Percentiles rank a stretch among this genome's conserved stretches.
These are phyloP conservation scores for Phyllotreta striolata DNA, from an alignment of 2,888 invertebrate genomes.

Conservation along the genomic window DNA sequence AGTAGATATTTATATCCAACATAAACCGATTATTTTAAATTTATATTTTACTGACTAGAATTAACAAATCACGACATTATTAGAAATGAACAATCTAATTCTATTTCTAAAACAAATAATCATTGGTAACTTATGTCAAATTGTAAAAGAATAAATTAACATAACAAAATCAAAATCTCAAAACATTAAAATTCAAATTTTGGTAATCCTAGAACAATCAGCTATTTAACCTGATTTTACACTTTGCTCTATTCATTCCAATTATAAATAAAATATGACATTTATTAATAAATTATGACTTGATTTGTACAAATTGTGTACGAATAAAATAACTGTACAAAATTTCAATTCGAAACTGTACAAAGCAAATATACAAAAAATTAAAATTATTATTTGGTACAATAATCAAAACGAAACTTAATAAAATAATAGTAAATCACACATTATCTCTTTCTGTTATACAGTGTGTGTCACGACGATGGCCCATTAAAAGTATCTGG, in stretches of 20 bases:
- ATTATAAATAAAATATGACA: constrained; percentile 20
- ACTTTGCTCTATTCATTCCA: background rate
- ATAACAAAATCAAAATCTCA: constrained; percentile 46
- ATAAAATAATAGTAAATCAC: constrained; percentile 11
- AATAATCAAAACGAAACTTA: constrained; percentile 29
- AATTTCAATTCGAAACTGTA: constrained; percentile 23
- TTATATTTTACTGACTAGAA: constrained; percentile 58
- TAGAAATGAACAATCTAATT: constrained; percentile 44
- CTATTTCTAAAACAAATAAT: constrained; percentile 43
- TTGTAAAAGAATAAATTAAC: constrained; percentile 43
- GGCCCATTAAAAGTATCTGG: too few relatives aligned
- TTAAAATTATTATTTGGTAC: constrained; percentile 42
- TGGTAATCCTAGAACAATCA: constrained; percentile 5
- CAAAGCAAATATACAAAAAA: constrained; percentile 36
- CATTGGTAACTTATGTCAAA: constrained; percentile 47
- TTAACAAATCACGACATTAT: constrained; percentile 57
- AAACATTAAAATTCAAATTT: constrained; percentile 33
- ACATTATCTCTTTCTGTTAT: constrained; percentile 14
- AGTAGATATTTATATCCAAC: background rate
- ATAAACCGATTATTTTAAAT: constrained; percentile 15
- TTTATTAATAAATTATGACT: constrained; percentile 36
- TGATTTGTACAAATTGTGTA: constrained; percentile 31
- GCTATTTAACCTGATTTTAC: background rate
- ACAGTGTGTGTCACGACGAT: too few relatives aligned
- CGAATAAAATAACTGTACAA: constrained; percentile 37